Base-by-base conservation (phyloP, 2,888 invertebrate species). In the Lasioglossum pauxillum region DNA sequence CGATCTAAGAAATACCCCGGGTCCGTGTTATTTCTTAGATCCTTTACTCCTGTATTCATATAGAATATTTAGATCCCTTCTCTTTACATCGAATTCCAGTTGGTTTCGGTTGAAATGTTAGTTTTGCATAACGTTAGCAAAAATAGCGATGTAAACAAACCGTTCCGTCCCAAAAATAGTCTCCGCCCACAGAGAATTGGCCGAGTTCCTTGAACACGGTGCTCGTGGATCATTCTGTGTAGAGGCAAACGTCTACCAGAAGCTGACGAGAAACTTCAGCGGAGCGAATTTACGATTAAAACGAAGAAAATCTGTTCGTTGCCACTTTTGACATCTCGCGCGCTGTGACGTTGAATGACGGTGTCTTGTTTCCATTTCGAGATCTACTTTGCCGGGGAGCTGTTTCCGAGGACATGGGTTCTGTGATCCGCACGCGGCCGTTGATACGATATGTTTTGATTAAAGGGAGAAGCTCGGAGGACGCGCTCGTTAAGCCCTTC, bases 401-500 rank as follows among this genome's bases (percentile, higher is more conserved):
- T 31, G 16, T 38, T 46, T 38, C 1, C 35, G 16, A 78, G 12
- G 67, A 53, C 35, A 60, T 38, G 8, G 23, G 35, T n/a, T n/a
- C 53, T 53, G 19, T 38, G 31, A 44, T 12, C 27, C 16, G 27
- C 60, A n/a, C 16, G n/a, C 49, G 12, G n/a, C 5, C 35, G 38
- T 53, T 67, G 76, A 78, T 79, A 75, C 77, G 80, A 87, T 49
- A 75, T 46, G 60, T 73, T 86, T 72, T 89, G 90, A 89, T 90
- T 89, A 90, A 90, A 90, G 85, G 79, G 78, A 82, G 74, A 72
- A 4, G 75, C 72, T 35, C 31, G 35, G 38, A 74, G 73, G 67
- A 81, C 79, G 72, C 72, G 74, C 89, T 86, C 85, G 85, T 90
- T 84, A 90, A 88, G 53, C 76, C 75, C 81, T 84, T 77, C 84